Percentiles rank a stretch among this genome's conserved stretches.
These are phyloP conservation scores for Morone saxatilis DNA, from an alignment of 2,113 vertebrate species.

Conservation along the genomic window DNA sequence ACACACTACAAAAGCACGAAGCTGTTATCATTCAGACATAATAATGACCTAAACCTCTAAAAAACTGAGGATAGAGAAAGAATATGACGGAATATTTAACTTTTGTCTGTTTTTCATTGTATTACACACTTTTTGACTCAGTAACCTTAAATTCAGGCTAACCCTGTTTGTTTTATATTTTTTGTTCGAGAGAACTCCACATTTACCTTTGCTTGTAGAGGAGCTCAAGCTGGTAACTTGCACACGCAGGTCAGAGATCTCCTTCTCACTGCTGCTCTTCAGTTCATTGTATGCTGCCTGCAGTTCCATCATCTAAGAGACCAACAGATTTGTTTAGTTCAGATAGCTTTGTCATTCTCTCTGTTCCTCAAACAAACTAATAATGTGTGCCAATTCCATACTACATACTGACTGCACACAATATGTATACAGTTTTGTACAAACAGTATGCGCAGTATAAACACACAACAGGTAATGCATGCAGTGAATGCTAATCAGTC, in stretches of 20 bases:
- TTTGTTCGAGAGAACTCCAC: neutral
- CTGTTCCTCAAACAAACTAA: slow-evolving; percentile 3
- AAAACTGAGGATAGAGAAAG: neutral
- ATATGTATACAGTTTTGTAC: neutral
- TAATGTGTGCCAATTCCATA: neutral
- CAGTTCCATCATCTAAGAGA: slow-evolving; percentile 77
- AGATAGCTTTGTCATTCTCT: neutral
- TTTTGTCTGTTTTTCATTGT: no score
- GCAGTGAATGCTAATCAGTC: no score
- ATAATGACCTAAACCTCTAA: neutral
- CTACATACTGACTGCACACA: neutral
- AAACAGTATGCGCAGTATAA: neutral
- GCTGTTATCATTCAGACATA: neutral
- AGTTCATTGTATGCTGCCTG: slow-evolving; percentile 68
- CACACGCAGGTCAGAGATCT: slow-evolving; percentile 61
- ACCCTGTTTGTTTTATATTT: neutral
- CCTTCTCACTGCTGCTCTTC: slow-evolving; percentile 74
- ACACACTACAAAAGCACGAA: neutral
- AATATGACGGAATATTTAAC: neutral
- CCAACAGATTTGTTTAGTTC: neutral
- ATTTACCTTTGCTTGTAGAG: slow-evolving; percentile 80
- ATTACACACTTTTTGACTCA: neutral
- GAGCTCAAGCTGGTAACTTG: slow-evolving; percentile 57
- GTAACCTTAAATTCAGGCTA: neutral
- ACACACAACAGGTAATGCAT: no score